phyloP scores from a whole-genome alignment of 2,888 invertebrate species.

The Zele albiditarsus region DNA sequence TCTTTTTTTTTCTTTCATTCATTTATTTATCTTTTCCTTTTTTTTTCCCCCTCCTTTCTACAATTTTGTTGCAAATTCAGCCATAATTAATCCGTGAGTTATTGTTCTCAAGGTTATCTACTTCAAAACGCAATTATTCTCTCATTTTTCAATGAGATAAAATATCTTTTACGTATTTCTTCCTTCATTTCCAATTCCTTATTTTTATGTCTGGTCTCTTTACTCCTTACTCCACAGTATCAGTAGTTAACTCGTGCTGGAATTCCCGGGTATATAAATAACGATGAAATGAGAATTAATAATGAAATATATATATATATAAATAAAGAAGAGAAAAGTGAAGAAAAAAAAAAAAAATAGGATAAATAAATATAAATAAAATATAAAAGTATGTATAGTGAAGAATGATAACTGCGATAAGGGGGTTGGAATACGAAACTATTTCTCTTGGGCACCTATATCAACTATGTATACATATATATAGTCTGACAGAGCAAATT shows the following conservation, averaged over 20 bases:
- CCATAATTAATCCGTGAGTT: constrained; percentile 10
- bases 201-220: background rate
- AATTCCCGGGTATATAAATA: too few relatives aligned
- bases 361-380: background rate
- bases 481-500: constrained; percentile 61
- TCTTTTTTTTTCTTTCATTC: background rate
- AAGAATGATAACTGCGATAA: constrained; percentile 5
- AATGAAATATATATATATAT: background rate
- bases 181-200: background rate
- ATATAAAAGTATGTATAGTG: background rate
- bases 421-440: background rate
- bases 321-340: too few relatives aligned
- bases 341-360: background rate
- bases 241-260: background rate
- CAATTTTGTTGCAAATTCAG: background rate
- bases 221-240: background rate
- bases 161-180: background rate
- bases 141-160: constrained; percentile 2
- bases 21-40: background rate
- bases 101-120: background rate
- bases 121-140: background rate
- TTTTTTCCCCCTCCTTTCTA: background rate
- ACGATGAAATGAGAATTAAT: background rate
- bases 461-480: constrained; percentile 10
- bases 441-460: constrained; percentile 20